Base-by-base conservation (phyloP, 2,113 vertebrate genomes). In the Catharus minimus region DNA sequence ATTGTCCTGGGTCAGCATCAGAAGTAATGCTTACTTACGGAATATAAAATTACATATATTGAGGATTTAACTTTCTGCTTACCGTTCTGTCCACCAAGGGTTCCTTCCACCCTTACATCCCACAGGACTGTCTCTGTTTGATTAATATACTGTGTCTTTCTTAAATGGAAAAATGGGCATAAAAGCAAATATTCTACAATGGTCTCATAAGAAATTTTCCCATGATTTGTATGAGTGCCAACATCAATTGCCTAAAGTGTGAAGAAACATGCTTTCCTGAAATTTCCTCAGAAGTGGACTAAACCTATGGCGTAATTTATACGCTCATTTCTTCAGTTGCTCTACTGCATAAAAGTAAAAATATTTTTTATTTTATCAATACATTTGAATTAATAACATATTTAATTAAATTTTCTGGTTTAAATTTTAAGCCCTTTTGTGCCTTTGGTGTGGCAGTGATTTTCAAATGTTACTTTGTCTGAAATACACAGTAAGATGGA, bases 401-500 rank as follows among this genome's bases (percentile, higher is more conserved):
- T 52, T 50, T 32, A 49, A 72, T 82, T 89, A 86, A 72, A 92
- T 93, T 86, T 93, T 94, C 65, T 62, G 36, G 26, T 74, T 88
- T 92, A 8, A 58, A 74, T 82, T 83, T 80, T 89, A 82, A 89
- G 72, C 20, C 66, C 56, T 90, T 92, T 91, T 56, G 44, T 75
- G 46, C 23, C 81, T 41, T 8, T 38, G 69, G 82, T 84, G 80
- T 87, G 39, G 67, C 90, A 80, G 85, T 60, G 93, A 60, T 87
- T 95, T 91, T 92, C 71, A 41, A 71, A 64, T 23, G 67, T 77
- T 86, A 75, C 84, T 86, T 88, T 53, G 66, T 39, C 75, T 95
- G 83, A 96, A 94, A 88, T 69, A 92, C 7, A 36, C 38, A 53
- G 85, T 49, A 65, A 94, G 76, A 83, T 28, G 69, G 52, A 87